Evolutionary conservation across 1,140 invertebrate genomes (phyloP), one percentile per base, ranked within the genome.

Genomic region (Brachionus asplanchnoidis): DNA sequence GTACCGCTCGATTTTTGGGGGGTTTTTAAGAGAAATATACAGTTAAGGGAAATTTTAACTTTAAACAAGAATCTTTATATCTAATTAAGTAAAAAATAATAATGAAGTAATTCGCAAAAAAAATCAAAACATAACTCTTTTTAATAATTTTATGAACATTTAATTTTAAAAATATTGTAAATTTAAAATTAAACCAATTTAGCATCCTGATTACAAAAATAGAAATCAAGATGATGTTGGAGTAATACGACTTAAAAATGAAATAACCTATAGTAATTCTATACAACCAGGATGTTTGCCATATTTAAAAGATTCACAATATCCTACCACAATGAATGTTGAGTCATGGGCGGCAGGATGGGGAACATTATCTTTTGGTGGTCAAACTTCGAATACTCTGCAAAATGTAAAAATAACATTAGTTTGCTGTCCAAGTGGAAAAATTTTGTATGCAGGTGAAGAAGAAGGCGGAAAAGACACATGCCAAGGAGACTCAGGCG

Each of bases 401-500:
- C 36, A 65, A 66, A 44, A 83, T 53, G 79, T 83, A 0, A 66
- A 65, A 46, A 46, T 83, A n/a, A 60, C 79, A 12, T 26, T 83
- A 32, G 28, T 40, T 66, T 32, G 65, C 1, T 28, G 40, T 26
- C 0, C 0, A 5, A 42, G 6, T 36, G 60, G 79, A 17, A 32
- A 83, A 3, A 65, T 42, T 12, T n/a, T 83, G 26, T 36, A 6
- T n/a, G 9, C 26, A n/a, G 26, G 28, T 1, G 28, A 26, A 42
- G 0, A 7, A 23, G 65, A 17, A 36, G 44, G 44, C n/a, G 79
- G 79, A 20, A 23, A 60, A 65, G 56, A 66, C 65, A 66, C 56
- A n/a, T 83, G 79, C 23, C 79, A 83, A 53, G 77, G 77, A 11
- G 77, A 80, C 46, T 53, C 77, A 5, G 77, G 77, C 0, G 77